Evolutionary conservation across 2,888 invertebrate species (phyloP).

Genomic region (Stenoptilia bipunctidactyla): DNA sequence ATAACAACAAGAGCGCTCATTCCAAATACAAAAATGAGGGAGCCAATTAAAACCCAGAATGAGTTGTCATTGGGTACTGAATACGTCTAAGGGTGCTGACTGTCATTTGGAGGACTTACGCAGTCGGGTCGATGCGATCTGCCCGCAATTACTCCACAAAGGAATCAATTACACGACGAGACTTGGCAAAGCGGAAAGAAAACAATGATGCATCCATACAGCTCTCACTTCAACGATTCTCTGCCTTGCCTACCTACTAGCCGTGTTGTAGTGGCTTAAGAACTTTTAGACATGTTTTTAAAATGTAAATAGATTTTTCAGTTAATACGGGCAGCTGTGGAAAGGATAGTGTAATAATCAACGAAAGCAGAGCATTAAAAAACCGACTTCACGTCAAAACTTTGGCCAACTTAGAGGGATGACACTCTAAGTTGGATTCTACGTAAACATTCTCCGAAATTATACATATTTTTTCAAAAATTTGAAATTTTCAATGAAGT

Average conservation of each 20-base stretch:
- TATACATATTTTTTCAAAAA: too few relatives aligned
- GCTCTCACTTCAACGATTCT: slow-evolving; percentile 48
- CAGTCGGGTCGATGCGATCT: slow-evolving; percentile 37
- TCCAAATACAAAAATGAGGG: slow-evolving; percentile 30
- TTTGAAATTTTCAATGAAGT: too few relatives aligned
- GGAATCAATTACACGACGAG: slow-evolving; percentile 53
- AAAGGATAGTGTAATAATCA: too few relatives aligned
- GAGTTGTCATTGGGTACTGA: slow-evolving; percentile 41
- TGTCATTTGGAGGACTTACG: not conserved
- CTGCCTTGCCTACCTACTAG: slow-evolving; percentile 40
- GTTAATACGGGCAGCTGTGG: too few relatives aligned
- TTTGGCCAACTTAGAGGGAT: too few relatives aligned
- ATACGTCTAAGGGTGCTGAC: slow-evolving; percentile 28
- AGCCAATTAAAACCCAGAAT: slow-evolving; percentile 37
- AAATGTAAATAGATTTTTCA: too few relatives aligned
- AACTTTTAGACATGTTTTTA: slow-evolving; percentile 21
- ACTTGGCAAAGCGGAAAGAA: slow-evolving; percentile 13
- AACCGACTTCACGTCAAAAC: too few relatives aligned
- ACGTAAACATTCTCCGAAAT: too few relatives aligned
- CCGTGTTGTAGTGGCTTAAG: slow-evolving; percentile 18
- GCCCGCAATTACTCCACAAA: slow-evolving; percentile 55
- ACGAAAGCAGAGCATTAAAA: too few relatives aligned
- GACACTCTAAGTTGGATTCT: too few relatives aligned
- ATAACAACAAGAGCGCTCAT: slow-evolving; percentile 8
- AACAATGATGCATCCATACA: slow-evolving; percentile 22